These are phyloP conservation scores for Nomia melanderi DNA, from an alignment of 1,140 invertebrate species.

Conservation along the genomic window DNA sequence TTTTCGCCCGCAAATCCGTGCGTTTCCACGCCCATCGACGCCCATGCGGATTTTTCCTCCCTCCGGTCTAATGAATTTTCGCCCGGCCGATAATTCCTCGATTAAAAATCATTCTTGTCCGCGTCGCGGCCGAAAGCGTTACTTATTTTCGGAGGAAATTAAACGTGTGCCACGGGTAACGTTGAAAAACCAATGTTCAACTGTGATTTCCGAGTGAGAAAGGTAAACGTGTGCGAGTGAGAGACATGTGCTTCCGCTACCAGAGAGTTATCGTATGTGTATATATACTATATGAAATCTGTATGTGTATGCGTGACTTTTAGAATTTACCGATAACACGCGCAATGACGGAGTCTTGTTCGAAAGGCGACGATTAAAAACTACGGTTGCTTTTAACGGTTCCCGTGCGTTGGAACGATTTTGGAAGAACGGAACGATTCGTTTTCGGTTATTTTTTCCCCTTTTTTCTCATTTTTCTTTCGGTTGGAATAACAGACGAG, in stretches of 20 bases:
- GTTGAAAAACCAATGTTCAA: constrained; percentile 64
- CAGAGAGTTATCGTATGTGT: constrained; percentile 42
- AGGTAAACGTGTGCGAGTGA: constrained; percentile 47
- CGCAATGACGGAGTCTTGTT: constrained; percentile 49
- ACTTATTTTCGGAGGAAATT: constrained; percentile 39
- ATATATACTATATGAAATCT: constrained; percentile 18
- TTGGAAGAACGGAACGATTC: too few species aligned
- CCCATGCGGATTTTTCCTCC: background rate
- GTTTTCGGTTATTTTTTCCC: too few species aligned
- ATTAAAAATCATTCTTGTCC: constrained; percentile 23
- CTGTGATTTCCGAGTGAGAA: constrained; percentile 69
- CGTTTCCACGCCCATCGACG: background rate
- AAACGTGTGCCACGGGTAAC: constrained; percentile 57
- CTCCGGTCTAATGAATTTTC: background rate
- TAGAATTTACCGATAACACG: constrained; percentile 48
- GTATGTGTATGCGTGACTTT: constrained; percentile 29
- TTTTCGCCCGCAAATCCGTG: background rate
- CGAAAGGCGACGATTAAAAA: constrained; percentile 4
- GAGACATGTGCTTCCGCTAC: constrained; percentile 45
- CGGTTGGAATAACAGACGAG: background rate
- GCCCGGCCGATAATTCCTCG: constrained; percentile 15
- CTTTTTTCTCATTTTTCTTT: too few species aligned
- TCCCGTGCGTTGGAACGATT: background rate
- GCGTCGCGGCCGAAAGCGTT: constrained; percentile 15
- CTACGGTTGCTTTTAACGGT: background rate